phyloP scores from a whole-genome alignment of 1,140 invertebrate species.

The Lucilia sericata region DNA sequence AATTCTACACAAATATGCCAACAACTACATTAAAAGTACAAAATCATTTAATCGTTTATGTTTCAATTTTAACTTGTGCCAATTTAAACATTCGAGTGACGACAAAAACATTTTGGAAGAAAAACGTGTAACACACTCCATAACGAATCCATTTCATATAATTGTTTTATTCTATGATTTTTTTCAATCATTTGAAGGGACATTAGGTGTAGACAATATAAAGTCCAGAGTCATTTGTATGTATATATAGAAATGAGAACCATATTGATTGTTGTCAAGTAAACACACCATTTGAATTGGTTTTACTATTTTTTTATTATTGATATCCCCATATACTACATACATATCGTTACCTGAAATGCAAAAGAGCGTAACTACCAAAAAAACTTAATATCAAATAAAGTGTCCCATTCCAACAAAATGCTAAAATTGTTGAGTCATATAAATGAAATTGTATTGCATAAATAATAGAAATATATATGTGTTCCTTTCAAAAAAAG shows the following conservation, averaged over 20 bases:
- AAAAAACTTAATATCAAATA: too few species aligned
- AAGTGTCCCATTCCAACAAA: too few species aligned
- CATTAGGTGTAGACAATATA: background rate
- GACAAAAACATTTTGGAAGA: too few species aligned
- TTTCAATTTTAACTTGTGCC: background rate
- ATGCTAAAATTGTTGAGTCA: too few species aligned
- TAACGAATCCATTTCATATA: background rate
- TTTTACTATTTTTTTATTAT: too few species aligned
- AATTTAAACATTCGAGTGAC: background rate
- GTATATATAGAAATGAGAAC: background rate
- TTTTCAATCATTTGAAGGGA: background rate
- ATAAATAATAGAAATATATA: too few species aligned
- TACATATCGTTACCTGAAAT: too few species aligned
- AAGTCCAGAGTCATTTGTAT: background rate
- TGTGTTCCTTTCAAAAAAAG: too few species aligned
- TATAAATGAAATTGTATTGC: too few species aligned
- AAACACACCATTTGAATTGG: background rate
- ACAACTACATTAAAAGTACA: background rate
- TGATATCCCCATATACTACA: too few species aligned
- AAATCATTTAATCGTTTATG: conserved; percentile 20
- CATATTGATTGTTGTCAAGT: background rate
- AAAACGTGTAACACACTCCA: background rate
- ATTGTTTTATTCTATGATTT: background rate
- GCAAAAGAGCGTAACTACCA: too few species aligned
- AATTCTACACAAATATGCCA: background rate